phyloP scores from a whole-genome alignment of 2,797 vertebrate species.

The Perodicticus potto region DNA sequence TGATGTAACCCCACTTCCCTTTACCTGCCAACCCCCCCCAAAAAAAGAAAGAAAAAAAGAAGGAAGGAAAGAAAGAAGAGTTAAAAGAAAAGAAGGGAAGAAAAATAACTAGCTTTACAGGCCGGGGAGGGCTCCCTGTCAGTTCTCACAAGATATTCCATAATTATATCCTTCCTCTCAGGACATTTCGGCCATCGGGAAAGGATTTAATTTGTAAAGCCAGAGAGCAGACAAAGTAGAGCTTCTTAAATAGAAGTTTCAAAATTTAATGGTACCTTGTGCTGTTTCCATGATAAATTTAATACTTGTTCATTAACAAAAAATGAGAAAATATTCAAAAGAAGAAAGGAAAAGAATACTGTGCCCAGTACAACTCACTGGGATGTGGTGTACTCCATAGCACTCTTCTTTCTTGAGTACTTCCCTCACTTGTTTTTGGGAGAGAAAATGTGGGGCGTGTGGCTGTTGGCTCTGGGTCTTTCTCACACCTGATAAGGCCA shows the following conservation, averaged over 20 bases:
- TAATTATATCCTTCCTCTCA: background rate
- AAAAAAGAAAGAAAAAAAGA: background rate
- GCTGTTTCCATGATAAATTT: background rate
- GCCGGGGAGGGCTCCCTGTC: background rate
- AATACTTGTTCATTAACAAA: slow-evolving; percentile 35
- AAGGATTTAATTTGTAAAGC: slow-evolving; percentile 3
- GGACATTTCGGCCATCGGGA: slow-evolving; percentile 11
- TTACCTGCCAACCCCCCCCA: background rate
- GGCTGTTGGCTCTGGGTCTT: background rate
- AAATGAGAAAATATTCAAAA: slow-evolving; percentile 25
- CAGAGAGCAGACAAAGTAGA: slow-evolving; percentile 24
- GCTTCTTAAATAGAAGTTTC: background rate
- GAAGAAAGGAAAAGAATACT: background rate
- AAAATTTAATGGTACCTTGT: background rate
- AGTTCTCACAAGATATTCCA: slow-evolving; percentile 2
- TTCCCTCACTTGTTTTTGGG: background rate
- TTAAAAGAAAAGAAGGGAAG: background rate
- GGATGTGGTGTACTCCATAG: background rate
- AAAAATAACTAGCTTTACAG: background rate
- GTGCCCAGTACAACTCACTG: background rate
- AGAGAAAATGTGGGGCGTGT: background rate
- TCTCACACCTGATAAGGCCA: background rate
- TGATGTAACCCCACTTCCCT: background rate
- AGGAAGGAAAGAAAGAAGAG: background rate
- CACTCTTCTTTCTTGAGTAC: background rate